Conservation (phyloP, 2,113 vertebrate species). For the Charadrius vociferus region DNA sequence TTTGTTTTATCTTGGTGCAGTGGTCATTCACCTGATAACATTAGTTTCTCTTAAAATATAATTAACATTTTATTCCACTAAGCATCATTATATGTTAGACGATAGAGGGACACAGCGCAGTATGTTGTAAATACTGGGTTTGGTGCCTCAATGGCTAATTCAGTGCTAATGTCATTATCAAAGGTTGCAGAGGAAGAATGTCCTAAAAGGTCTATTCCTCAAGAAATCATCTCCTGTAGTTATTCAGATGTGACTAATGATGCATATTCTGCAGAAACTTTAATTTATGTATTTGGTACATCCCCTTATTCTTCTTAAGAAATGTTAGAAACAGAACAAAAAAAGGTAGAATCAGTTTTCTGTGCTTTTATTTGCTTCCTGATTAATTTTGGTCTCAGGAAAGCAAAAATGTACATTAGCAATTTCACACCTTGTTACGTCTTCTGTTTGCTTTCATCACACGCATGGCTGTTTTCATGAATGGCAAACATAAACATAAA, state of each 20-base stretch:
- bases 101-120: background rate
- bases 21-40: conserved; percentile 11
- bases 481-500: background rate
- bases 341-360: background rate
- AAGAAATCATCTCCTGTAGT: background rate
- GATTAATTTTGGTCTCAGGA: conserved; percentile 34
- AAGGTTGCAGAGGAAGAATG: conserved; percentile 15
- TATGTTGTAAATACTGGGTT: background rate
- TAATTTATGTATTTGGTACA: background rate
- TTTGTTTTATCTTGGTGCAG: conserved; percentile 30
- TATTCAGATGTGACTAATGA: conserved; percentile 21
- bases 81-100: background rate
- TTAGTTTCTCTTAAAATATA: conserved; percentile 10
- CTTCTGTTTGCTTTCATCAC: conserved; percentile 48
- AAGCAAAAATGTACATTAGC: background rate
- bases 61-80: conserved; percentile 37
- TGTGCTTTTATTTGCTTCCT: conserved; percentile 28
- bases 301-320: background rate
- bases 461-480: background rate
- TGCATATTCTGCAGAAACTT: background rate
- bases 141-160: conserved; percentile 17
- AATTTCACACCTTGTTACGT: conserved; percentile 56
- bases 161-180: conserved; percentile 33
- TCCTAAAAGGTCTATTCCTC: conserved; percentile 1
- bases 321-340: background rate